Base-by-base conservation (phyloP, 2,113 vertebrate species). In the Hypanus sabinus region DNA sequence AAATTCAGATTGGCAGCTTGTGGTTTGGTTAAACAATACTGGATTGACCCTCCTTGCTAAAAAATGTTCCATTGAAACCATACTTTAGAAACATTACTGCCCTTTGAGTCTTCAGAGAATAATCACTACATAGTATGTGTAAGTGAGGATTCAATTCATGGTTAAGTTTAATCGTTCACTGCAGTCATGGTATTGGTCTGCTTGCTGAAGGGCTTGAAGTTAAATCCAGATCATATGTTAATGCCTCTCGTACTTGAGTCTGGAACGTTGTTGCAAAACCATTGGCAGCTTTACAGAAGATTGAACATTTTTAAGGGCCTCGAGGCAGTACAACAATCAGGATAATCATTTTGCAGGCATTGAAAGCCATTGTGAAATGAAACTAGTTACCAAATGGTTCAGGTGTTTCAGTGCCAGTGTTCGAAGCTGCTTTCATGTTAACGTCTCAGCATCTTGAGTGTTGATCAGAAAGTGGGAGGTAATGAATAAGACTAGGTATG, bases 91-190 rank as follows among this genome's bases (percentile, higher is more conserved):
- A 38, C 20, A 27, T 46, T 27, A 38, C 38, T 73, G 91, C 33
- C 38, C 91, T 73, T 70, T 71, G 1, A 73, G 3, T 12, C 71
- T 93, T 73, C 27, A 36, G 36, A 75, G 38, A 55, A 46, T 46
- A 38, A 46, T 92, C 70, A 33, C 65, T 68, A 91, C 18, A 10
- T 71, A 3, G 8, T 30, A 30, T 87, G 57, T 36, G 9, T 93
- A 55, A 70, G 9, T 70, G 68, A 27, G 20, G 68, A 68, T 68
- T 20, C 11, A 30, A 46, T 73, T 93, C 24, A 10, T 24, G 20
- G 36, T 73, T 20, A 93, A 38, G 38, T 93, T 71, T 46, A 93
- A 93, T 36, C 73, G 62, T 87, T 87, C 46, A 38, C 38, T 93
- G 10, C 30, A 73, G 14, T 55, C 24, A 27, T 46, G 10, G 70